phyloP scores from a whole-genome alignment of 2,888 invertebrate genomes.

The Syrphus vitripennis region DNA sequence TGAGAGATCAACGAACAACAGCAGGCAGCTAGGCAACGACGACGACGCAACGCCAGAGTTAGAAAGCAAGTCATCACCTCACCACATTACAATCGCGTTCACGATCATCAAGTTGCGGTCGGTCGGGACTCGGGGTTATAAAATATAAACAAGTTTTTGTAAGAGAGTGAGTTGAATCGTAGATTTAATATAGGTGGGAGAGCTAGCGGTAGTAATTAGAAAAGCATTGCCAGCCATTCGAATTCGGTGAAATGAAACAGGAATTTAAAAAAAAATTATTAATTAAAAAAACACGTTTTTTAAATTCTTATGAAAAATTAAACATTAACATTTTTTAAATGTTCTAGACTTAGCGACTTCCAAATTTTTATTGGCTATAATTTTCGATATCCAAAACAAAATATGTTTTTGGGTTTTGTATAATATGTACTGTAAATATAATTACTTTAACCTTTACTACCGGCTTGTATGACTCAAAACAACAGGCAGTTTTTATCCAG shows the following conservation, averaged over 20 bases:
- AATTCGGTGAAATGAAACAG: background rate
- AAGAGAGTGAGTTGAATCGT: conserved; percentile 5
- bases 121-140: background rate
- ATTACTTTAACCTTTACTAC: too few species aligned
- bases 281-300: too few species aligned
- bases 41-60: background rate
- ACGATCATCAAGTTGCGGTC: background rate
- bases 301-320: too few species aligned
- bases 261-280: background rate
- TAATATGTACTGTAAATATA: too few species aligned
- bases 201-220: background rate
- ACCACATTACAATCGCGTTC: background rate
- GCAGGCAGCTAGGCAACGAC: background rate
- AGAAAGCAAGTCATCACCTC: background rate
- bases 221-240: background rate
- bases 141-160: conserved; percentile 14
- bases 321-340: too few species aligned
- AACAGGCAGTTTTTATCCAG: too few species aligned
- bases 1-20: conserved; percentile 45
- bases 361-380: too few species aligned
- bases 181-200: conserved; percentile 14
- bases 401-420: too few species aligned
- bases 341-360: too few species aligned
- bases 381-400: too few species aligned
- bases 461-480: too few species aligned